phyloP scores from a whole-genome alignment of 2,113 vertebrate species.

The Macrotus californicus region DNA sequence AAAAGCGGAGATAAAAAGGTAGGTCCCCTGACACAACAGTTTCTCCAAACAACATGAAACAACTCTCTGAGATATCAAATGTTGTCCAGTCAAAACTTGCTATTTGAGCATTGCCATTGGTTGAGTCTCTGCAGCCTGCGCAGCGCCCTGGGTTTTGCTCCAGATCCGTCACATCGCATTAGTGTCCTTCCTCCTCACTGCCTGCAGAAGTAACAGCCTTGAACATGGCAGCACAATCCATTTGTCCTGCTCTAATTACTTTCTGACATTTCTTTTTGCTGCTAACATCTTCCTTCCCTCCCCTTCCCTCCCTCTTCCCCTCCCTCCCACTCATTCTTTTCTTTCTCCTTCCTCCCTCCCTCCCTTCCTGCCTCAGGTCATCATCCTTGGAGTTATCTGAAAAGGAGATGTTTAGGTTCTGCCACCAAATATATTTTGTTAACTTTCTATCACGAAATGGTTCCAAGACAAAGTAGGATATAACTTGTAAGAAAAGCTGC shows the following conservation, averaged over 20 bases:
- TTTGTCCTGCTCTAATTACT: conserved; percentile 98
- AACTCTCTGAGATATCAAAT: conserved; percentile 77
- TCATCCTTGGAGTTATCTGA: conserved; percentile 66
- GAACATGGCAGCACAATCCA: conserved; percentile 89
- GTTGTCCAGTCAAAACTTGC: conserved; percentile 75
- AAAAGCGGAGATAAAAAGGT: conserved; percentile 48
- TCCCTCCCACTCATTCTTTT: conserved; percentile 63
- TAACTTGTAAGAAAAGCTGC: conserved; percentile 13
- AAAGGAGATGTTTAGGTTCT: conserved; percentile 54
- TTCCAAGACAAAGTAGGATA: not conserved
- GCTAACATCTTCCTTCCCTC: conserved; percentile 55
- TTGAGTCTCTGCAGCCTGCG: conserved; percentile 79
- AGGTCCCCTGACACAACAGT: conserved; percentile 68
- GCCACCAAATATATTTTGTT: not conserved
- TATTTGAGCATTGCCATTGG: conserved; percentile 70
- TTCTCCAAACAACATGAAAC: conserved; percentile 72
- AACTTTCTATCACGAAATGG: conserved; percentile 29
- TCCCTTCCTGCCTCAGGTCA: not conserved
- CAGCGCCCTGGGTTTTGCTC: conserved; percentile 92
- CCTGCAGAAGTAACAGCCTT: conserved; percentile 94
- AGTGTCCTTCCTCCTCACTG: conserved; percentile 91
- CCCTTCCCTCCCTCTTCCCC: conserved; percentile 68
- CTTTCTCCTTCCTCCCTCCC: not conserved
- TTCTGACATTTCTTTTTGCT: conserved; percentile 83
- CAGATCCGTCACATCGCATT: conserved; percentile 97